A percentile compares a stretch with the other conserved stretches of the same genome.
These are phyloP conservation scores for Amphiura filiformis DNA, from an alignment of 35 echinoderm and acorn worm genomes.

Conservation along the genomic window DNA sequence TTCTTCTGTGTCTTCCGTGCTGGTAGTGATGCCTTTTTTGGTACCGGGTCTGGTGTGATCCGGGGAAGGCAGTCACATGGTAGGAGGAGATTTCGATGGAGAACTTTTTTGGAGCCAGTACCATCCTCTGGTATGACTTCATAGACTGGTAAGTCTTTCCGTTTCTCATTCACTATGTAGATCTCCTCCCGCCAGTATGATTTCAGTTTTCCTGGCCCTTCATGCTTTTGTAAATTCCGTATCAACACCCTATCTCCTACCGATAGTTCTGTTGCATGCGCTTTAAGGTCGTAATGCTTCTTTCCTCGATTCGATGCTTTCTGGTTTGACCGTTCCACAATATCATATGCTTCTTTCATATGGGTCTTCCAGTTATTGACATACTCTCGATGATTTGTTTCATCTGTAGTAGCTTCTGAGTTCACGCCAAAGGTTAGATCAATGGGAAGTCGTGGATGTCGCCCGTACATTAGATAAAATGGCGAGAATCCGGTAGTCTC, in stretches of 20 bases:
- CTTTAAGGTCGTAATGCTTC: slow-evolving; percentile 30
- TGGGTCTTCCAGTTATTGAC: slow-evolving; percentile 51
- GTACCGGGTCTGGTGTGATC: not conserved
- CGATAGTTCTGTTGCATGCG: not conserved
- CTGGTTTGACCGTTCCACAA: slow-evolving; percentile 21
- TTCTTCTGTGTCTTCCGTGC: too few relatives aligned
- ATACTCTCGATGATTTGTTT: slow-evolving; percentile 24
- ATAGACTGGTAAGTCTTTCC: slow-evolving; percentile 51
- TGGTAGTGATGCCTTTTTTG: too few relatives aligned
- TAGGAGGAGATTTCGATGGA: slow-evolving; percentile 71
- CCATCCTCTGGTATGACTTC: slow-evolving; percentile 54
- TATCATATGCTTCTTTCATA: slow-evolving; percentile 56
- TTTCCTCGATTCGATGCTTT: slow-evolving; percentile 35
- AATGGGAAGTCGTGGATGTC: slow-evolving; percentile 38
- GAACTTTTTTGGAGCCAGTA: slow-evolving; percentile 12
- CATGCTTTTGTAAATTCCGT: slow-evolving; percentile 19
- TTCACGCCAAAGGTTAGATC: slow-evolving; percentile 46
- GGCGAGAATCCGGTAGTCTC: slow-evolving; percentile 62
- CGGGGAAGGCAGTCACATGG: slow-evolving; percentile 63
- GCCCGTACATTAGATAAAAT: slow-evolving; percentile 54
- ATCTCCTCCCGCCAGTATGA: slow-evolving; percentile 51
- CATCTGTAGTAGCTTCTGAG: not conserved
- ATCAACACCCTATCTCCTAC: slow-evolving; percentile 56
- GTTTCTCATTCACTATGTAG: slow-evolving; percentile 21
- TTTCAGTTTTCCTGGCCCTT: slow-evolving; percentile 54